A percentile compares a stretch with the other conserved stretches of the same genome.
These are phyloP conservation scores for Beris chalybata DNA, from an alignment of 2,888 invertebrate species.

Conservation along the genomic window DNA sequence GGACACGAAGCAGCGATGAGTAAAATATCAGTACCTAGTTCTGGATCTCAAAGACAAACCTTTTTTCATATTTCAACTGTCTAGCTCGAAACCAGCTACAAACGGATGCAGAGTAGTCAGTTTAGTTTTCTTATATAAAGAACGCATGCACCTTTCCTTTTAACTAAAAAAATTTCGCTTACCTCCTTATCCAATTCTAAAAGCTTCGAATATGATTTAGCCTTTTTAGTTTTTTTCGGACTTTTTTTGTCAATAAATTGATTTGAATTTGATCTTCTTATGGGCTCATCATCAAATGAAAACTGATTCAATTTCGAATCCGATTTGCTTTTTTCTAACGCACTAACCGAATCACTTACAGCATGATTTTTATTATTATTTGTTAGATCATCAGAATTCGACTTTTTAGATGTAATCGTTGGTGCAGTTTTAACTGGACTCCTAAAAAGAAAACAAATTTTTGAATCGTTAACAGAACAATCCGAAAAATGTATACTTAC, in stretches of 20 bases:
- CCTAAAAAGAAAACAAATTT: conserved; percentile 41
- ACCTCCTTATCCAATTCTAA: conserved; percentile 61
- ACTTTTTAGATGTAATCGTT: conserved; percentile 34
- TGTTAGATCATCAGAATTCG: conserved; percentile 36
- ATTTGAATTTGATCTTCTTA: conserved; percentile 61
- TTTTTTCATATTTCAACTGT: no score
- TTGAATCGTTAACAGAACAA: conserved; percentile 7
- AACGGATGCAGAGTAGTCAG: no score
- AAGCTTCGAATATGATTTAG: conserved; percentile 62
- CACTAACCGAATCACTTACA: conserved; percentile 43
- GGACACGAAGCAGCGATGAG: no score
- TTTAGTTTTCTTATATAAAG: no score
- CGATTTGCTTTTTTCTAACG: conserved; percentile 67
- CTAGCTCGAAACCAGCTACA: no score
- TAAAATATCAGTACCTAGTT: no score
- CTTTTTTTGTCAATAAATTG: conserved; percentile 57
- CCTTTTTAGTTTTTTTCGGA: conserved; percentile 59
- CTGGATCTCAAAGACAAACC: no score
- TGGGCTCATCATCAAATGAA: conserved; percentile 53
- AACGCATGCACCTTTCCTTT: neutral
- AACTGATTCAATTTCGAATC: conserved; percentile 64
- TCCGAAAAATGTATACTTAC: conserved; percentile 43
- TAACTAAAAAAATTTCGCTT: conserved; percentile 35
- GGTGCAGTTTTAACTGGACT: conserved; percentile 51
- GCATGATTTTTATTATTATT: conserved; percentile 39